phyloP scores from a whole-genome alignment of 53 echinoderm and acorn worm genomes.

The Holothuria scabra region DNA sequence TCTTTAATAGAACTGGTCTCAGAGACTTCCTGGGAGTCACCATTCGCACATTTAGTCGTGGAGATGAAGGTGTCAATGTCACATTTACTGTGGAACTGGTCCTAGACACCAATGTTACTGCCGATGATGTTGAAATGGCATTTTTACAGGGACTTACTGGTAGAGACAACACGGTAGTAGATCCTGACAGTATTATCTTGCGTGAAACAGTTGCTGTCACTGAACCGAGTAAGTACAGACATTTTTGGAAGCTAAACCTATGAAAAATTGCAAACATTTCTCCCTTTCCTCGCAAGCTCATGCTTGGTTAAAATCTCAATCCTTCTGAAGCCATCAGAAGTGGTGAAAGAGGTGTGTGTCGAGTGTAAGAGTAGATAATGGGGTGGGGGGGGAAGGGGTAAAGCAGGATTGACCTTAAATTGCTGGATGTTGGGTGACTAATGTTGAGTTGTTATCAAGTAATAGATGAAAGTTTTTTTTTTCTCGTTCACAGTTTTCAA shows the following conservation, averaged over 20 bases:
- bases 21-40: slow-evolving; percentile 19
- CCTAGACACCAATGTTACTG: slow-evolving; percentile 40
- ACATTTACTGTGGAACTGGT: slow-evolving; percentile 66
- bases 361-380: too few relatives aligned
- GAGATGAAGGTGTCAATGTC: slow-evolving; percentile 44
- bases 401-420: too few relatives aligned
- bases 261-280: too few relatives aligned
- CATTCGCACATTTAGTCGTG: slow-evolving; percentile 26
- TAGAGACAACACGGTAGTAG: slow-evolving; percentile 56
- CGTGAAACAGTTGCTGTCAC: slow-evolving; percentile 56
- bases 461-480: too few relatives aligned
- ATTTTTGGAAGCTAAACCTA: too few relatives aligned
- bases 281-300: too few relatives aligned
- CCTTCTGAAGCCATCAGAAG: too few relatives aligned
- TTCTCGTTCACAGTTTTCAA: slow-evolving; percentile 42
- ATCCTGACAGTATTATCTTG: slow-evolving; percentile 61
- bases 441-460: too few relatives aligned
- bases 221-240: slow-evolving; percentile 60
- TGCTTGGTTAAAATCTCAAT: too few relatives aligned
- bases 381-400: too few relatives aligned
- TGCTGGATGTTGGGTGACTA: too few relatives aligned
- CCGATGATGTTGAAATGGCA: slow-evolving; percentile 54
- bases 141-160: slow-evolving; percentile 63
- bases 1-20: not conserved
- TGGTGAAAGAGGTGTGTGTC: too few relatives aligned